phyloP scores from a whole-genome alignment of 2,888 invertebrate genomes.

The Lasioglossum calceatum region DNA sequence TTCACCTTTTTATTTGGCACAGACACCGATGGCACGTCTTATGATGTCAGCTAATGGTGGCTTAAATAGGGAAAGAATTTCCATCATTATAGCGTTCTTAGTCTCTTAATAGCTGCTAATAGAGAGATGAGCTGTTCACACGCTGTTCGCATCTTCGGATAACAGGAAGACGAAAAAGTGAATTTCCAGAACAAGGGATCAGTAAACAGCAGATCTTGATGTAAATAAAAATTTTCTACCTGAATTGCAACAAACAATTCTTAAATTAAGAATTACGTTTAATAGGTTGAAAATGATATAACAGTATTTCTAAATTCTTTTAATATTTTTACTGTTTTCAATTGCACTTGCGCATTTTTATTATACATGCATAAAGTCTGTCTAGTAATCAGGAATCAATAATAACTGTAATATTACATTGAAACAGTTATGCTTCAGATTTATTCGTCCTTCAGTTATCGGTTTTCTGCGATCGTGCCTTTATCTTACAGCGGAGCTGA shows the following conservation, averaged over 20 bases:
- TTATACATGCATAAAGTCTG: too few relatives aligned
- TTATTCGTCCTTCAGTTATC: neutral
- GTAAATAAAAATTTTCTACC: too few relatives aligned
- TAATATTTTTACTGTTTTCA: too few relatives aligned
- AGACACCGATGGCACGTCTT: neutral
- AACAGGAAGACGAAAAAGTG: slow-evolving; percentile 31
- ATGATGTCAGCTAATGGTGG: neutral
- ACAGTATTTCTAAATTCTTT: too few relatives aligned
- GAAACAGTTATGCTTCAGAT: neutral
- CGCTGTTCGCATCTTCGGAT: slow-evolving; percentile 37
- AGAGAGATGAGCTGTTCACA: slow-evolving; percentile 37
- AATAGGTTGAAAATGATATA: too few relatives aligned
- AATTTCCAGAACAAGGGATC: too few relatives aligned
- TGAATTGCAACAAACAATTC: too few relatives aligned
- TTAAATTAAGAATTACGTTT: too few relatives aligned
- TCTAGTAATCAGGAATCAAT: too few relatives aligned
- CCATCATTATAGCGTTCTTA: slow-evolving; percentile 47
- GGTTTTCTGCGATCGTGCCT: neutral
- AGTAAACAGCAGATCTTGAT: too few relatives aligned
- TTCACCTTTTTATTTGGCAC: neutral
- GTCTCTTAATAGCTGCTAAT: slow-evolving; percentile 55
- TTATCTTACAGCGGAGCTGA: neutral
- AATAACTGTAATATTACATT: too few relatives aligned
- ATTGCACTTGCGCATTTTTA: too few relatives aligned
- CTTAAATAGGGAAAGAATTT: slow-evolving; percentile 30